Percentiles rank a stretch among this genome's conserved stretches.
These are phyloP conservation scores for Drosophila melanogaster DNA, from an alignment of 1,140 invertebrate genomes.

Conservation along the genomic window Release_6_plus_ISO1_MT NC_004354.4:7493001-7493500, in stretches of 20 bases:
- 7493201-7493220: too few relatives aligned
- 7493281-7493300: too few relatives aligned
- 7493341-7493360: too few relatives aligned
- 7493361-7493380: too few relatives aligned
- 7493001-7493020: slow-evolving; percentile 72
- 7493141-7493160: too few relatives aligned
- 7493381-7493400: not conserved
- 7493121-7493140: not conserved
- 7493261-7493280: too few relatives aligned
- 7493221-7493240: too few relatives aligned
- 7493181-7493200: too few relatives aligned
- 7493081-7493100: not conserved
- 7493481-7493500: slow-evolving; percentile 22
- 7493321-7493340: too few relatives aligned
- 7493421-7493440: too few relatives aligned
- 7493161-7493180: too few relatives aligned
- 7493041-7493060: not conserved
- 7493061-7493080: not conserved
- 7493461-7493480: slow-evolving; percentile 45
- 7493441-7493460: not conserved
- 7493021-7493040: slow-evolving; percentile 77
- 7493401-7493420: not conserved
- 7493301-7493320: too few relatives aligned
- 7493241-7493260: not conserved
- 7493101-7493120: not conserved